Base-by-base conservation (phyloP, 2,888 invertebrate species). In the Microctonus brassicae region DNA sequence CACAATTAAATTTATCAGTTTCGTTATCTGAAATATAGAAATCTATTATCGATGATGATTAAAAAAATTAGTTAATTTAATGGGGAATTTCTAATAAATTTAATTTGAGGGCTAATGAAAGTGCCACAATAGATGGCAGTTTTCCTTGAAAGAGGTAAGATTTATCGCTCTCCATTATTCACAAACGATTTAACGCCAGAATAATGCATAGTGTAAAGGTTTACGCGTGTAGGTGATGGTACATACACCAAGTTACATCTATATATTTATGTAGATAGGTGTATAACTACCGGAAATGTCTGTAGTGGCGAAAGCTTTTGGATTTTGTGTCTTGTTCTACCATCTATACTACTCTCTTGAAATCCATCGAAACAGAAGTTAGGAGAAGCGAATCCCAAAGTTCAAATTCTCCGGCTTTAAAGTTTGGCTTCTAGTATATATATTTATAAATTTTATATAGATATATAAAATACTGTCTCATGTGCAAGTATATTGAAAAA, bases 101-200 rank as follows among this genome's bases (percentile, higher is more conserved):
- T 52, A 58, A 64, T 64, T 22, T 17, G 53, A 33, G n/a, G n/a
- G 34, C 33, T 47, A 64, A 64, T 64, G 57, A 57, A 4, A 57
- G 39, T 55, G 68, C 60, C 10, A 63, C 63, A 58, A 34, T 26
- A 20, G 47, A 68, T 17, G 55, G 39, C 55, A 47, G 61, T 61
- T 29, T 58, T 66, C 63, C 61, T 53, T 39, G 47, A 74, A 70
- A 29, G 47, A 60, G 57, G 64, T 62, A 71, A 79, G 81, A 82
- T 81, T 80, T 78, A 82, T 78, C 76, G 57, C 68, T 66, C 17
- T 69, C 75, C 75, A 81, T 82, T 82, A 82, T 80, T 81, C 81
- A 81, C 81, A 74, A 83, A 80, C 79, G 81, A 82, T 82, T 82
- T 83, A 82, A 69, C 79, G 63, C 73, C 57, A 69, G 78, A 81